phyloP scores from a whole-genome alignment of 92 coral and sea anemone genomes.

The Bergia sp. region DNA sequence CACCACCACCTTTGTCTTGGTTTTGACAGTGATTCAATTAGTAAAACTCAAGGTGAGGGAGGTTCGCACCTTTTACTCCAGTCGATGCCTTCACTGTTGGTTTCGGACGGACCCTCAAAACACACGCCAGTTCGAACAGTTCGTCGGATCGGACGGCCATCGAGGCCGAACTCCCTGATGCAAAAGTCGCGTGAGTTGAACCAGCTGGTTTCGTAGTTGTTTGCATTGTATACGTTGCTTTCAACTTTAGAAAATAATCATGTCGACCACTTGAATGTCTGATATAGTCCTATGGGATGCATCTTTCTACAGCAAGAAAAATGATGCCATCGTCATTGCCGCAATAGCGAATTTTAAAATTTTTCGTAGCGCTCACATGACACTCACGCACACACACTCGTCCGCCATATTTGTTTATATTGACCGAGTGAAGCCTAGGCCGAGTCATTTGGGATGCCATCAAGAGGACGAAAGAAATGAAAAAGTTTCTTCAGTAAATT shows the following conservation, averaged over 20 bases:
- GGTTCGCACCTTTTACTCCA: not conserved
- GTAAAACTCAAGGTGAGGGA: too few species aligned
- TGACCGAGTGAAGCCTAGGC: slow-evolving; percentile 15
- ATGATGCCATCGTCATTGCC: not conserved
- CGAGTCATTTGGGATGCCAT: not conserved
- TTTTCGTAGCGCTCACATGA: slow-evolving; percentile 6
- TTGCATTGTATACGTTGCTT: not conserved
- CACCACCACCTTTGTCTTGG: too few species aligned
- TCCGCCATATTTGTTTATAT: slow-evolving; percentile 17
- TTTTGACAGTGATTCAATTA: too few species aligned
- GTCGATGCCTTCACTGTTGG: not conserved
- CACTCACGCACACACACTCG: not conserved
- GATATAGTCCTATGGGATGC: not conserved
- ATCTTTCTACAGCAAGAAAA: not conserved
- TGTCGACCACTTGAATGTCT: not conserved
- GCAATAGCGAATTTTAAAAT: too few species aligned
- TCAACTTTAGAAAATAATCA: not conserved
- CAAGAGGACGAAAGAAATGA: too few species aligned
- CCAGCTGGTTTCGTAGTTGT: not conserved
- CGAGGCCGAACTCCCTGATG: not conserved
- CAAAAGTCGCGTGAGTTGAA: not conserved
- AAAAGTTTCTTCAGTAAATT: too few species aligned
- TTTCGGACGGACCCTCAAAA: slow-evolving; percentile 3
- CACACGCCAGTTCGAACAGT: slow-evolving; percentile 4
- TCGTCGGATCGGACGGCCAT: not conserved